Percentiles rank a stretch among this genome's conserved stretches.
phyloP scores from a whole-genome alignment of 2,888 invertebrate species.

The Andrena flavipes region DNA sequence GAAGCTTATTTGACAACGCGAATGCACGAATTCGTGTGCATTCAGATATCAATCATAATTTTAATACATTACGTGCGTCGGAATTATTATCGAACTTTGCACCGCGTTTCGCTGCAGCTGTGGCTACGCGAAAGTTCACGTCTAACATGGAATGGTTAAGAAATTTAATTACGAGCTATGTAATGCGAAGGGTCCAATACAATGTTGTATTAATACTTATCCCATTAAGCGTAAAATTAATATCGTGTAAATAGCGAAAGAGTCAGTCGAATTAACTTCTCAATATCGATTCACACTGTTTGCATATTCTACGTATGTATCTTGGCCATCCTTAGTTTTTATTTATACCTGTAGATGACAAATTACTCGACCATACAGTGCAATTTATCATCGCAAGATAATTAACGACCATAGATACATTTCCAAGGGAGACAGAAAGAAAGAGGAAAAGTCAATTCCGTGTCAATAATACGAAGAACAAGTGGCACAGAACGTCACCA shows the following conservation, averaged over 20 bases:
- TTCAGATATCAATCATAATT: constrained; percentile 2
- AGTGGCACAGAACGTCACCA: neutral
- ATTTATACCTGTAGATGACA: neutral
- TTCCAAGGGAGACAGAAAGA: neutral
- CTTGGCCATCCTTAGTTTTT: neutral
- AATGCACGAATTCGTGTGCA: constrained; percentile 14
- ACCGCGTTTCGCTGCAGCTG: neutral
- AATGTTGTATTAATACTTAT: no score
- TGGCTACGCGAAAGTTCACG: neutral
- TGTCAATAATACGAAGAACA: neutral
- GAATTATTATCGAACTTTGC: constrained; percentile 4
- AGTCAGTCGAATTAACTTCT: neutral
- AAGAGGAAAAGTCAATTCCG: neutral
- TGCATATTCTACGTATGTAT: constrained; percentile 5
- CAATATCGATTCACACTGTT: neutral
- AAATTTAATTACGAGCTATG: neutral
- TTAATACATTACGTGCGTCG: neutral
- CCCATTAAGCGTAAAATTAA: no score
- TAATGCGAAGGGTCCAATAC: neutral
- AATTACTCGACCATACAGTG: neutral
- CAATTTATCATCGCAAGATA: neutral
- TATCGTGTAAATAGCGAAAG: no score
- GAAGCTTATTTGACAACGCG: neutral
- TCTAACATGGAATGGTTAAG: neutral
- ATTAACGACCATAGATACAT: neutral